Evolutionary conservation across 2,113 vertebrate genomes (phyloP).

Genomic region (Chaetorhynchus papuensis): DNA sequence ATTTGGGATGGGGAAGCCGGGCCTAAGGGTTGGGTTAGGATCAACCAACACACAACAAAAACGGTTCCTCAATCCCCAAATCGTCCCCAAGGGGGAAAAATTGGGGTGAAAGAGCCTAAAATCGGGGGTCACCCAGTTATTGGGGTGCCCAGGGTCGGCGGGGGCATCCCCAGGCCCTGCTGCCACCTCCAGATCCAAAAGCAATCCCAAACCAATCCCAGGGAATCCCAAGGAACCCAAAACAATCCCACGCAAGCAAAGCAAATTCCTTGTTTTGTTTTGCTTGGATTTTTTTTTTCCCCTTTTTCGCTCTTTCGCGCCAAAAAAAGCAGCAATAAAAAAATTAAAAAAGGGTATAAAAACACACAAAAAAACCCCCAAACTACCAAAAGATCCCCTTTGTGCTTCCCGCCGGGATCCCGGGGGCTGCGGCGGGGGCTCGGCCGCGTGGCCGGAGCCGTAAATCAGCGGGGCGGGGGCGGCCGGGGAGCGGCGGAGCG

Average conservation of each 20-base stretch:
- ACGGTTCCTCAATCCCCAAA: accelerated
- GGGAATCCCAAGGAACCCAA: neutral
- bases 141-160: accelerated
- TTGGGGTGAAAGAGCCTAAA: neutral
- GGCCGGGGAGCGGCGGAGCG: neutral
- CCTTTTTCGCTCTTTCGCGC: neutral
- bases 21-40: neutral
- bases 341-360: neutral
- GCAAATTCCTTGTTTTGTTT: neutral
- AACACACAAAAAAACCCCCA: too few species aligned
- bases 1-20: neutral
- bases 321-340: neutral
- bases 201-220: neutral
- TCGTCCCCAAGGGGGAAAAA: neutral
- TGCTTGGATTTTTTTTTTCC: accelerated
- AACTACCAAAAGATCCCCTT: neutral
- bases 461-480: neutral
- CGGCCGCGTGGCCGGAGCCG: neutral
- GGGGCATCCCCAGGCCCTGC: neutral
- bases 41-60: neutral
- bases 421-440: neutral
- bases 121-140: accelerated
- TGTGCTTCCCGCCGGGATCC: neutral
- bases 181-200: neutral
- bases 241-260: neutral